Evolutionary conservation across 2,888 invertebrate species (phyloP).

Genomic region (Lepidocyrtinus sp.): DNA sequence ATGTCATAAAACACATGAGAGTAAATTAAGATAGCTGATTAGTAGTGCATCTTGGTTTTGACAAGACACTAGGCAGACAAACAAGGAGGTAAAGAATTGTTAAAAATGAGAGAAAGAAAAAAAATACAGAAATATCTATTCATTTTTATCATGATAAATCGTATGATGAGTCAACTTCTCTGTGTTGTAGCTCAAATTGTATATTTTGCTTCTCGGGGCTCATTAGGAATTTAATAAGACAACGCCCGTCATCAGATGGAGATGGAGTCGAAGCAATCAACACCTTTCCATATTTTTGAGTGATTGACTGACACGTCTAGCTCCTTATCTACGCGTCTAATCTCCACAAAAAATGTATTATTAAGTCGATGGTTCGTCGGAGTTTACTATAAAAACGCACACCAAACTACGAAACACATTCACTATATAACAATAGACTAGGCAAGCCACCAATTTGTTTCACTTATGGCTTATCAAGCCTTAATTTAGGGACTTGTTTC

Average conservation of each 20-base stretch:
- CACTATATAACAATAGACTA: too few relatives aligned
- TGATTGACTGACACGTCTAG: slow-evolving; percentile 47
- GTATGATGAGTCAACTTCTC: too few relatives aligned
- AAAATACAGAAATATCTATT: too few relatives aligned
- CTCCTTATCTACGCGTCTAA: not conserved
- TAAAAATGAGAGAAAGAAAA: too few relatives aligned
- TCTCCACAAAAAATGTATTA: not conserved
- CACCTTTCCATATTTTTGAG: slow-evolving; percentile 35
- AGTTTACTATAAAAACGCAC: too few relatives aligned
- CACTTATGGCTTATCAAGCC: not conserved
- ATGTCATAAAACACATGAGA: not conserved
- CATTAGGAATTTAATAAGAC: slow-evolving; percentile 63
- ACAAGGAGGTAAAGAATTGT: not conserved
- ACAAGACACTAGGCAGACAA: not conserved
- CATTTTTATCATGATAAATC: too few relatives aligned
- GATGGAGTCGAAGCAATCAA: slow-evolving; percentile 34
- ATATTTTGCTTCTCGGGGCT: slow-evolving; percentile 30
- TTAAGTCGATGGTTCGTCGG: too few relatives aligned
- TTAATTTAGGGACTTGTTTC: not conserved
- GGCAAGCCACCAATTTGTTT: too few relatives aligned
- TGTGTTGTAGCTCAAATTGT: too few relatives aligned
- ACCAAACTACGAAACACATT: too few relatives aligned
- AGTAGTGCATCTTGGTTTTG: not conserved
- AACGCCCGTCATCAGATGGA: slow-evolving; percentile 52
- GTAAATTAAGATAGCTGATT: not conserved